These are phyloP conservation scores for Pyralis farinalis DNA, from an alignment of 2,888 invertebrate genomes.

Conservation along the genomic window DNA sequence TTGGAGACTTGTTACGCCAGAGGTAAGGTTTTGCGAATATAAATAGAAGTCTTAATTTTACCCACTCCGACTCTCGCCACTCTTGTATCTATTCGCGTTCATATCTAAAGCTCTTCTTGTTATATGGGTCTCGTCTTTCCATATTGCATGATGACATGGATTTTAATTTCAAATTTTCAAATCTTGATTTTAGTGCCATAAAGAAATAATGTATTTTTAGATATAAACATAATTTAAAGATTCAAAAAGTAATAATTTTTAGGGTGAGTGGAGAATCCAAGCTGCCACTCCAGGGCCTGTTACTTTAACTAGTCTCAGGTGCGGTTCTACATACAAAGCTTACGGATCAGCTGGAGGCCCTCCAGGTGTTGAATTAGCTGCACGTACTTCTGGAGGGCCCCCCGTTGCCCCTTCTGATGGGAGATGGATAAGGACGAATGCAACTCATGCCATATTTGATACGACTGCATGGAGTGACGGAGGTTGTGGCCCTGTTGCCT, in stretches of 20 bases:
- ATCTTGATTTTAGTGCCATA: no score
- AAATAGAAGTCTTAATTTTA: no score
- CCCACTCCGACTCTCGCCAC: no score
- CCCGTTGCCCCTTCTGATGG: slow-evolving; percentile 84
- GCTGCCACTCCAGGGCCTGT: slow-evolving; percentile 59
- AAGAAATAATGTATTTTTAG: no score
- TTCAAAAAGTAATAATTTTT: slow-evolving; percentile 45
- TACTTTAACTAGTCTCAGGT: slow-evolving; percentile 87
- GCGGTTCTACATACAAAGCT: slow-evolving; percentile 91
- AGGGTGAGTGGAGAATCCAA: slow-evolving; percentile 85
- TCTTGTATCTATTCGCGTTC: no score
- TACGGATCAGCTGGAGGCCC: slow-evolving; percentile 90
- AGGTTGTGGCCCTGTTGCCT: slow-evolving; percentile 90
- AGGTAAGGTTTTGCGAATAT: no score
- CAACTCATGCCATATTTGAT: slow-evolving; percentile 89
- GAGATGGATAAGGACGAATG: slow-evolving; percentile 89
- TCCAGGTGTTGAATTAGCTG: slow-evolving; percentile 86
- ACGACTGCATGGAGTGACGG: slow-evolving; percentile 91
- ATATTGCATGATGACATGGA: no score
- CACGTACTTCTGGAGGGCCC: slow-evolving; percentile 89
- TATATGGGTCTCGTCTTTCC: no score
- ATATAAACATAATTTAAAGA: no score
- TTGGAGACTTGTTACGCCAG: slow-evolving; percentile 85
- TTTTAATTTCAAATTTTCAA: no score
- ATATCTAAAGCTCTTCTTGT: no score